Base-by-base conservation (phyloP, 2,888 invertebrate genomes). In the Tenthredo distinguenda region DNA sequence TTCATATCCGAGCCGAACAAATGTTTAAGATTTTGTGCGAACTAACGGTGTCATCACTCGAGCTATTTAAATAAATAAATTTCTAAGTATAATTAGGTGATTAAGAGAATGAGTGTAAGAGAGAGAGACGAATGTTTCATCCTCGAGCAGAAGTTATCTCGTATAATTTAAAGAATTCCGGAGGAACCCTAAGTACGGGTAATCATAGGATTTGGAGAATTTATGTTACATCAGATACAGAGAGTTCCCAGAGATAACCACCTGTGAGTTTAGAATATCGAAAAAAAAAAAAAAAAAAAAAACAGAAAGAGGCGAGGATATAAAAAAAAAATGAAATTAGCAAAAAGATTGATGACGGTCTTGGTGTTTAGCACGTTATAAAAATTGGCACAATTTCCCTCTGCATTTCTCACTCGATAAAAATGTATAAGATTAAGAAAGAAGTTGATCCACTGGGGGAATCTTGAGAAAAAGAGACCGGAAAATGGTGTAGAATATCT, bases 151-250 rank as follows among this genome's bases (percentile, higher is more conserved):
- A 43, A 43, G 40, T 74, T 74, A 74, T 74, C 72, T 12, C 40
- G 43, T 43, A 74, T 43, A 74, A 74, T 74, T 74, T 21, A 74
- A 74, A 74, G 43, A 74, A 26, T 74, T 74, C 43, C 18, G 26
- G n/a, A 72, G 31, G 31, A 34, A 55, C 68, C 68, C 21, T 21
- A 21, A 74, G 72, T 40, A 74, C 72, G n/a, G 40, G 72, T 74
- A 74, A 74, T 74, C 72, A 74, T 74, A 74, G 72, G 72, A 37
- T 74, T 74, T 74, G 21, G 10, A 74, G n/a, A 74, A 74, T 74
- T 74, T 74, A 74, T 74, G 72, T 43, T 74, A 37, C n/a, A 74
- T 31, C 72, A 74, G 72, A 74, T 74, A 74, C n/a, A 34, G 21
- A n/a, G 21, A 43, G 9, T 74, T 43, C 21, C 72, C 21, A 43